A percentile compares a stretch with the other conserved stretches of the same genome.
These are phyloP conservation scores for Sciurus niger DNA, from an alignment of 2,113 vertebrate species.

Conservation along the genomic window DNA sequence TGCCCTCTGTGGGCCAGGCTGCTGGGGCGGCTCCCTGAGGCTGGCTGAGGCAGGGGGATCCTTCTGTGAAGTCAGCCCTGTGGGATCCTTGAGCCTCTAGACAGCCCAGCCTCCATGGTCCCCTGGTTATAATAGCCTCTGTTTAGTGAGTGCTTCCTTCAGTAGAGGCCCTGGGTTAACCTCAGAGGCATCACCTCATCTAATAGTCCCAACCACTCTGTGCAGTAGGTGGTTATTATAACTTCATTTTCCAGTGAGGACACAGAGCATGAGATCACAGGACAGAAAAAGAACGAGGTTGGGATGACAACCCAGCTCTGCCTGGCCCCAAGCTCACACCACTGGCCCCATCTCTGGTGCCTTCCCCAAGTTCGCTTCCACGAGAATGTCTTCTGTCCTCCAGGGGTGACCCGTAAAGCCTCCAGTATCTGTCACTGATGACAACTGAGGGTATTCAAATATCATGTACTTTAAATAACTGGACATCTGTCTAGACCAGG, in stretches of 20 bases:
- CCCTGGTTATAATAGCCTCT: neutral
- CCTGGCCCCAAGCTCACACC: neutral
- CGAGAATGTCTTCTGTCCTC: neutral
- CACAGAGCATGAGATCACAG: neutral
- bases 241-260: neutral
- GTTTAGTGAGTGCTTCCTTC: neutral
- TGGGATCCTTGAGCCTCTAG: neutral
- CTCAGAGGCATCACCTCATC: neutral
- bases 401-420: neutral
- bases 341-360: neutral
- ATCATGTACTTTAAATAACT: neutral
- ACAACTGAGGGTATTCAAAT: neutral
- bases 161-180: neutral
- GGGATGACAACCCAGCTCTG: neutral
- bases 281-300: neutral
- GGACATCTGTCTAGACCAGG: neutral
- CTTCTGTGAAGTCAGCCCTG: neutral
- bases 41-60: neutral
- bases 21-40: neutral
- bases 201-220: neutral
- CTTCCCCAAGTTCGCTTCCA: neutral
- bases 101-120: neutral
- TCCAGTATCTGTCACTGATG: neutral
- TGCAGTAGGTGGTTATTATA: rapidly evolving
- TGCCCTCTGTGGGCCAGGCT: rapidly evolving